phyloP scores from a whole-genome alignment of 2,113 vertebrate species.

The Polypterus bichir region DNA sequence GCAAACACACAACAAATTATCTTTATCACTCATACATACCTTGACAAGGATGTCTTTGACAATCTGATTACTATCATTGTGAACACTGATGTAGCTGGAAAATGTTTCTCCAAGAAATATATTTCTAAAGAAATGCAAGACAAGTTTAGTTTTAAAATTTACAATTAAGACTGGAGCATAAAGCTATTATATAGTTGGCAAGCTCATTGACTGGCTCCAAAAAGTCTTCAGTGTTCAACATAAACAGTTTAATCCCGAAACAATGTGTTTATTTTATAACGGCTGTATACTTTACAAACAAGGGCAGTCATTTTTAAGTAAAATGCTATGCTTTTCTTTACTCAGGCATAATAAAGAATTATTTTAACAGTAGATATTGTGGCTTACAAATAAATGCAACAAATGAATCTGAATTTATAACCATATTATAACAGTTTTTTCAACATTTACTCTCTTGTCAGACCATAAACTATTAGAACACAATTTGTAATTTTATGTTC shows the following conservation, averaged over 20 bases:
- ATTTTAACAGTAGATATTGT: too few species aligned
- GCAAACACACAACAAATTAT: not conserved
- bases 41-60: conserved; percentile 95
- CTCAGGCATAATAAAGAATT: too few species aligned
- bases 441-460: too few species aligned
- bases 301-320: too few species aligned
- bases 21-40: conserved; percentile 41
- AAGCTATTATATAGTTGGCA: not conserved
- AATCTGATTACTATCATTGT: conserved; percentile 89
- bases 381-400: too few species aligned
- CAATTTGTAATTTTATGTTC: too few species aligned
- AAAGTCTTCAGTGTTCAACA: not conserved
- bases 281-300: too few species aligned
- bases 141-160: not conserved
- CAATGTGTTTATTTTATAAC: too few species aligned
- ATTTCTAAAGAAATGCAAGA: conserved; percentile 53
- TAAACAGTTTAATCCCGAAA: not conserved
- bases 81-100: conserved; percentile 96
- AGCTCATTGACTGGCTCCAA: not conserved
- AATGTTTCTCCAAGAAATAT: conserved; percentile 96
- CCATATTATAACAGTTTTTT: too few species aligned
- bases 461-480: too few species aligned
- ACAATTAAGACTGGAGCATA: not conserved
- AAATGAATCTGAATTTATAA: too few species aligned
- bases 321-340: too few species aligned